Evolutionary conservation across 2,888 invertebrate genomes (phyloP), one percentile per base, ranked within the genome.

Genomic region (Erynnis tages): DNA sequence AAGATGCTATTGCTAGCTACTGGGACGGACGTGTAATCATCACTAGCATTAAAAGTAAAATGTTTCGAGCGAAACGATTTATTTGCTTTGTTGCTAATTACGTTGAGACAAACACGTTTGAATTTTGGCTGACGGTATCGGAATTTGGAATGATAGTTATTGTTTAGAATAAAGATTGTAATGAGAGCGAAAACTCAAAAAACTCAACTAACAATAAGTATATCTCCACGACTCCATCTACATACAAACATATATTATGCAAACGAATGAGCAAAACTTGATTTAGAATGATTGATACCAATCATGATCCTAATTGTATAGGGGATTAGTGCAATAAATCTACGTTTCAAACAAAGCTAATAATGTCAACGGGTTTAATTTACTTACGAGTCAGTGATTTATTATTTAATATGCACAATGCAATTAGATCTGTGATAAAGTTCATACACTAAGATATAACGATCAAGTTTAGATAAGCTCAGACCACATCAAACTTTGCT

Each of bases 1-100:
- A 43, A 30, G 48, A 19, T 52, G 53, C 49, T 53, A 53, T 45
- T 53, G 41, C 48, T 32, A 25, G 40, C 19, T 10, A 10, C 40
- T 10, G n/a, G n/a, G n/a, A 32, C 32, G 21, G 40, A 41, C 38
- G 21, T 32, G 34, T 49, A 34, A 27, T 46, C 50, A 21, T 34
- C 46, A 41, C 32, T 29, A 1, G 11, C 34, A 41, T 49, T 23
- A 40, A 41, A 41, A 32, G 25, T 6, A 25, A 40, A 46, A 46
- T 11, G 27, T 46, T 35, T 25, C 8, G n/a, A 25, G 17, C 25
- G 4, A 45, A n/a, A n/a, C n/a, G 2, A 10, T 21, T 34, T 16
- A 34, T 34, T 45, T 14, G 1, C 7, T 37, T 5, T 23, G 32
- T 45, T n/a, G 10, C 16, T 23, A 32, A 44, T 45, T 34, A 23